Conservation (phyloP, 2,113 vertebrate genomes). For the Macaca nemestrina region DNA sequence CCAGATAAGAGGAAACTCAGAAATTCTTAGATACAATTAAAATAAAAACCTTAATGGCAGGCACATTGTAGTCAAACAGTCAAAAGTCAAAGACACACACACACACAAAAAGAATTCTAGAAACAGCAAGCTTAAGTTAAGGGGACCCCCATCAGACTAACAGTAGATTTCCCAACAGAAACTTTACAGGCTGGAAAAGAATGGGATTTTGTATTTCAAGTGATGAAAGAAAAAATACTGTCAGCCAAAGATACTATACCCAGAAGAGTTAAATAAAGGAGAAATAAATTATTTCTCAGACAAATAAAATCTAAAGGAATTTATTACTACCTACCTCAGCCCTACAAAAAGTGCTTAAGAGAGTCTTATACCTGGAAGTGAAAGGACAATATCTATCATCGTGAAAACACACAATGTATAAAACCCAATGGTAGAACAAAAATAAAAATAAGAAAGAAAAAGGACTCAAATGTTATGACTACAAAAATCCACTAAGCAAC, state of each 20-base stretch:
- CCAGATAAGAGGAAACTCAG: neutral
- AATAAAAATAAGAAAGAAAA: neutral
- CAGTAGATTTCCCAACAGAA: neutral
- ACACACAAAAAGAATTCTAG: too few species aligned
- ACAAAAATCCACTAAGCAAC: neutral
- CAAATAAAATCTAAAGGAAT: neutral
- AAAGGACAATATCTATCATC: neutral
- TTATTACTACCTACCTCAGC: neutral
- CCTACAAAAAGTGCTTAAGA: neutral
- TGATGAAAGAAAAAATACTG: neutral
- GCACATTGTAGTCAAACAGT: neutral
- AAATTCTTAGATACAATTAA: neutral
- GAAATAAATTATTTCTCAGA: neutral
- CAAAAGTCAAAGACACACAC: neutral
- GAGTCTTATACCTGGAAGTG: neutral
- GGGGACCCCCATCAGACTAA: neutral
- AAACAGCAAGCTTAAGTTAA: neutral
- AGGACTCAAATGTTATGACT: neutral
- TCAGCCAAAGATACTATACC: neutral
- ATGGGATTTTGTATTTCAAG: neutral
- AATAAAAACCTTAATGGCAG: neutral
- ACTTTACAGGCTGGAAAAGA: neutral
- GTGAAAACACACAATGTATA: neutral
- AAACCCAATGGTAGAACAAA: neutral
- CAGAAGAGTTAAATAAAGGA: neutral